phyloP scores from a whole-genome alignment of 2,888 invertebrate genomes.

The Ophion obscuratus region DNA sequence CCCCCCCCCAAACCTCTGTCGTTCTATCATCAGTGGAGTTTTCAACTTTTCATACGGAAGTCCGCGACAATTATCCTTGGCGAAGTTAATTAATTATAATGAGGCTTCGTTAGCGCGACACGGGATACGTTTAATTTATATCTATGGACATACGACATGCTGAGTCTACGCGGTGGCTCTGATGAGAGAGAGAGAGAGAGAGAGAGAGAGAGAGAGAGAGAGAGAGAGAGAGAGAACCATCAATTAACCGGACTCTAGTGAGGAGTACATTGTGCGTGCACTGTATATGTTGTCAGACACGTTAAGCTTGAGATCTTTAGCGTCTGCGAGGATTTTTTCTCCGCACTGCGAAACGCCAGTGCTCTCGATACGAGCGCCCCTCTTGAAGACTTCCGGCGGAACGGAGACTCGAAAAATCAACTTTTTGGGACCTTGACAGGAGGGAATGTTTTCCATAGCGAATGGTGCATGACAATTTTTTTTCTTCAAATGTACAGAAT shows the following conservation, averaged over 20 bases:
- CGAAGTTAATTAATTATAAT: constrained; percentile 79
- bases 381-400: no score
- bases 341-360: neutral
- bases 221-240: constrained; percentile 25
- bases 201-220: no score
- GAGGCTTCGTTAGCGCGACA: constrained; percentile 67
- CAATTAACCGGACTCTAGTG: constrained; percentile 60
- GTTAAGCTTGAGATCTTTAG: constrained; percentile 27
- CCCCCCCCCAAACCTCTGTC: constrained; percentile 32
- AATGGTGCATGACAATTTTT: no score
- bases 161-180: neutral
- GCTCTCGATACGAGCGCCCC: no score
- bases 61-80: constrained; percentile 72
- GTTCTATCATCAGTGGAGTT: constrained; percentile 35
- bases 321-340: constrained; percentile 3
- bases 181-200: no score
- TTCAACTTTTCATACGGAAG: constrained; percentile 72
- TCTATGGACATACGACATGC: constrained; percentile 45
- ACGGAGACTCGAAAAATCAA: no score
- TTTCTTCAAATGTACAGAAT: no score
- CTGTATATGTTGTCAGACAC: constrained; percentile 3
- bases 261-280: constrained; percentile 19
- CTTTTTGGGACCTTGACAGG: no score
- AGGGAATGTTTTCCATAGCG: no score
- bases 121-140: constrained; percentile 51